Evolutionary conservation across 2,888 invertebrate genomes (phyloP), one percentile per base, ranked within the genome.

Genomic region (Drosophila nr. medialis): DNA sequence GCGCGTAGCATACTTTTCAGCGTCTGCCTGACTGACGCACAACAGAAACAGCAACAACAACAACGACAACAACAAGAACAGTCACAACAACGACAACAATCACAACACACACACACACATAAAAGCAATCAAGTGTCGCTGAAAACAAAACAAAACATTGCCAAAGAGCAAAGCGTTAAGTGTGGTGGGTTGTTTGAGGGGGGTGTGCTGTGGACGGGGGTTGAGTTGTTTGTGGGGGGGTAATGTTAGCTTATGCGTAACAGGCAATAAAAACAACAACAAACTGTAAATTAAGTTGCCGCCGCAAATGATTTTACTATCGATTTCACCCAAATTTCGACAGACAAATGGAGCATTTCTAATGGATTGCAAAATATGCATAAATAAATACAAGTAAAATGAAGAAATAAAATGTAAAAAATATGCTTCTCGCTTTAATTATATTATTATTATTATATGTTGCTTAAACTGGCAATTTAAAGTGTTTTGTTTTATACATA

Each of bases 121-220:
- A 73, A 76, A 75, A 69, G 81, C 87, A 86, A 86, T 86, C 87
- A 82, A 86, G 85, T 84, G 87, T 81, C 79, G 81, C 74, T 75
- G 74, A 59, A 79, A 87, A 87, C 81, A 83, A 77, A 84, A 75
- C 83, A 79, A 77, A 86, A 74, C 83, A 72, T 64, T 66, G 68
- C 73, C 68, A 75, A 72, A 75, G 67, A 69, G 64, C 62, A 74
- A 59, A 45, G 64, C 59, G 30, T 50, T 59, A 54, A 58, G 74
- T 45, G 59, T 18, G 10, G 4, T 18, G 32, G 48, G 2, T 21
- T 21, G n/a, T 13, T 8, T 8, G 29, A 6, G 29, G 29, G 10
- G 27, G 59, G 15, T 13, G 18, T 15, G 24, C 18, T 5, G 27
- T 10, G 27, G 5, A 4, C 18, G 10, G 29, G 18, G n/a, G 32